Conservation (phyloP, 1,140 invertebrate species). For the Drosophila ambigua region DNA sequence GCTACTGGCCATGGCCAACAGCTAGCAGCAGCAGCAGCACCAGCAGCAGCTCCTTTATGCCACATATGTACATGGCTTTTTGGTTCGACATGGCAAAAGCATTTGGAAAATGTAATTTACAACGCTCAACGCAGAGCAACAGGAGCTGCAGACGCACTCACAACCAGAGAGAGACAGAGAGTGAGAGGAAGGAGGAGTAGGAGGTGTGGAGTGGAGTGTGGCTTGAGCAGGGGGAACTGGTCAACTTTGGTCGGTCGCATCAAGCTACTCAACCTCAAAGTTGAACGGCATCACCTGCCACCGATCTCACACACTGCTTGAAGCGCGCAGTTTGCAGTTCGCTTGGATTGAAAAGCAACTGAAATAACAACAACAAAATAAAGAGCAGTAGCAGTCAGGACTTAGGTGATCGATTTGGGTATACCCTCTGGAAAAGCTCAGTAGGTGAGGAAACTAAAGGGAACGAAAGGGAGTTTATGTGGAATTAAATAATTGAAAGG, state of each 20-base stretch:
- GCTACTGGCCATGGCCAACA: too few species aligned
- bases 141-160: conserved; percentile 21
- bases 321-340: conserved; percentile 20
- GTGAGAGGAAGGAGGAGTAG: too few species aligned
- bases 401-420: conserved; percentile 1
- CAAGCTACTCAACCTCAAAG: conserved; percentile 62
- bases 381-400: conserved; percentile 6
- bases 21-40: too few species aligned
- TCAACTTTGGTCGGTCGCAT: conserved; percentile 58
- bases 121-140: conserved; percentile 62
- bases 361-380: conserved; percentile 3
- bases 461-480: not conserved
- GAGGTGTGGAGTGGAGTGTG: too few species aligned
- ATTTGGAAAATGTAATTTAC: conserved; percentile 84
- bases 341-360: conserved; percentile 23
- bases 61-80: conserved; percentile 81
- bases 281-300: conserved; percentile 74
- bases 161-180: not conserved
- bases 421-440: conserved; percentile 10
- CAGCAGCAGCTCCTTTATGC: conserved; percentile 51
- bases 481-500: too few species aligned
- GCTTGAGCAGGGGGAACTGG: conserved; percentile 31
- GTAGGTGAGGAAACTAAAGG: not conserved
- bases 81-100: conserved; percentile 82
- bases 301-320: conserved; percentile 66